Conservation (phyloP, 2,797 vertebrate species). For the Periparus ater region DNA sequence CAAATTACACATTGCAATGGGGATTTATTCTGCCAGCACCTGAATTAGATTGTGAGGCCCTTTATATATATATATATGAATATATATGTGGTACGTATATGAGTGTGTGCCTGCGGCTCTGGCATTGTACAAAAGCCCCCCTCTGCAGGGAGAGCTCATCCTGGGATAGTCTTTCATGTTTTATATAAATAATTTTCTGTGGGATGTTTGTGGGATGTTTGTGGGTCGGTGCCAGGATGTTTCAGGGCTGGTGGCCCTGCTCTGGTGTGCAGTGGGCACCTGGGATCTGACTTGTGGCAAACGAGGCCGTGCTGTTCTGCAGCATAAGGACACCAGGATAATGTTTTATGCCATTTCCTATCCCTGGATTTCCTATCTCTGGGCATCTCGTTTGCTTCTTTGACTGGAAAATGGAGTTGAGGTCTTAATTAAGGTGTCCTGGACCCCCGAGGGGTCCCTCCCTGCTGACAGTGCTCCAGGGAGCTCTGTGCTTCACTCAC, state of each 20-base stretch:
- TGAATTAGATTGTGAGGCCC: constrained; percentile 7
- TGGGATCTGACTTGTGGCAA: background rate
- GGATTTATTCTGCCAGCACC: constrained; percentile 28
- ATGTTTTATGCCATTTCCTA: background rate
- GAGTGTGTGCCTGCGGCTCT: background rate
- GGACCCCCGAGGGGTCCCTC: too few species aligned
- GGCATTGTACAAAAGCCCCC: accelerated
- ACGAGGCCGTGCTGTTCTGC: background rate
- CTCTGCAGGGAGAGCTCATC: background rate
- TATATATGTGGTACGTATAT: background rate
- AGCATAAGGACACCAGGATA: background rate
- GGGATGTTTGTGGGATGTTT: background rate
- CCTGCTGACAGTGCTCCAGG: background rate
- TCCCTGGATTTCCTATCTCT: background rate
- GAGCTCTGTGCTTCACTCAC: background rate
- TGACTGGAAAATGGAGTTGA: background rate
- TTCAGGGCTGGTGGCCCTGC: background rate
- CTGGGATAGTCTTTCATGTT: background rate
- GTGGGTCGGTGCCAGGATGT: background rate
- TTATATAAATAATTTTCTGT: background rate
- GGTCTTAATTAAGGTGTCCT: background rate
- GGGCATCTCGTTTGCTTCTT: background rate
- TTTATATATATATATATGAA: background rate
- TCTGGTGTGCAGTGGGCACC: background rate
- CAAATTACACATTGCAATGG: constrained; percentile 35